Evolutionary conservation across 1,140 invertebrate genomes (phyloP).

Genomic region (Ips nitidus): DNA sequence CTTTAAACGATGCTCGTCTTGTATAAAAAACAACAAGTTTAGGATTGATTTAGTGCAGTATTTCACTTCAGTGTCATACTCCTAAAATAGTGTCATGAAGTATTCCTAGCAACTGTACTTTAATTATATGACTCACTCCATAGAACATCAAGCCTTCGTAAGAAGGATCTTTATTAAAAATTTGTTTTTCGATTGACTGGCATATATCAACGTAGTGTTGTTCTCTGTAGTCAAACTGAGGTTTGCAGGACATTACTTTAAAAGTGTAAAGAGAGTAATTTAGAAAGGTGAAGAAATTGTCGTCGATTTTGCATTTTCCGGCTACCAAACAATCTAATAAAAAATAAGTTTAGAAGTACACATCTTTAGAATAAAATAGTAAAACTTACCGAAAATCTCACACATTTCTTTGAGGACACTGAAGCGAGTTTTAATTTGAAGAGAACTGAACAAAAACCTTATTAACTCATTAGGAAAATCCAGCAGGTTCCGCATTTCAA

Average conservation of each 20-base stretch:
- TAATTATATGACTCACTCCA: slow-evolving; percentile 16
- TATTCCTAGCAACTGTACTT: too few relatives aligned
- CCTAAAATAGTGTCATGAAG: slow-evolving; percentile 24
- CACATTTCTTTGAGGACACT: slow-evolving; percentile 35
- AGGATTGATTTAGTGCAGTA: slow-evolving; percentile 34
- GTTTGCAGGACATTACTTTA: slow-evolving; percentile 28
- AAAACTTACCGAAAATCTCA: slow-evolving; percentile 36
- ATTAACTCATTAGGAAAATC: slow-evolving; percentile 34
- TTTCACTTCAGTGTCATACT: slow-evolving; percentile 35
- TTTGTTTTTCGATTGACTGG: slow-evolving; percentile 30
- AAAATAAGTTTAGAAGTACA: slow-evolving; percentile 14
- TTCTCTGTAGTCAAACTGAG: slow-evolving; percentile 16
- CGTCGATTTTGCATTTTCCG: slow-evolving; percentile 36
- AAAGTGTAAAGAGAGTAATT: slow-evolving; percentile 34
- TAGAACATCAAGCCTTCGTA: slow-evolving; percentile 27
- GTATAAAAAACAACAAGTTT: slow-evolving; percentile 31
- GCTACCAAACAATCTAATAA: slow-evolving; percentile 32
- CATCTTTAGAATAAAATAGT: not conserved
- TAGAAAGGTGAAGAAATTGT: slow-evolving; percentile 31
- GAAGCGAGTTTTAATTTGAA: slow-evolving; percentile 34
- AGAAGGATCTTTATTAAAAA: slow-evolving; percentile 33
- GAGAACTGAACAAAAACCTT: slow-evolving; percentile 27
- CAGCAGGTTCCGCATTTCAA: slow-evolving; percentile 21
- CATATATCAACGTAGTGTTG: slow-evolving; percentile 29
- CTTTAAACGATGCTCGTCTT: slow-evolving; percentile 25